Base-by-base conservation (phyloP, 2,888 invertebrate genomes). In the Blastobasis lacticolella region DNA sequence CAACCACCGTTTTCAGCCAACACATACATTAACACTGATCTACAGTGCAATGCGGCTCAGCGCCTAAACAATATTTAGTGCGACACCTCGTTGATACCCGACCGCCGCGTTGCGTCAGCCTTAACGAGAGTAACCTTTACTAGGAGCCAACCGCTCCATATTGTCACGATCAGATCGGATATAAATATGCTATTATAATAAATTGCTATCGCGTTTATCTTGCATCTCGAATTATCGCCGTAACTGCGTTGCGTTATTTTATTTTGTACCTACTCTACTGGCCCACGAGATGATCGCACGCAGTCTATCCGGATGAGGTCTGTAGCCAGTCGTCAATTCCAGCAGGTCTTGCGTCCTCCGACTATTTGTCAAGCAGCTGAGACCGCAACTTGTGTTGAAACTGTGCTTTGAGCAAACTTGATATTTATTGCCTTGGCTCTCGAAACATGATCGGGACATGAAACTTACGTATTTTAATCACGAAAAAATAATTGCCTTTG, bases 81-180 rank as follows among this genome's bases (percentile, higher is more conserved):
- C 68, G 70, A 72, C 74, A 72, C 69, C 10, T 42, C 10, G n/a
- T n/a, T 42, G 9, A 42, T 42, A 9, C 66, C 64, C 63, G 45
- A 60, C 60, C 57, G 58, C 37, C 23, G 37, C 52, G 63, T 87
- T 84, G 79, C 86, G 80, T 78, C 79, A 86, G 66, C 55, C 61
- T 67, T 85, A 86, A 87, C 82, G 77, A 85, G 86, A 73, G 77
- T 85, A 85, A 87, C 87, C 87, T 88, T 88, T 87, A 77, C 63
- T 69, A 68, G 75, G 71, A 78, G 77, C 75, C 71, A 73, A 71
- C 68, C 78, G 81, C 75, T 81, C 79, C 69, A 81, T 76, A 86
- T 83, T 85, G 85, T 85, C 82, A 84, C 81, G 85, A 79, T 68
- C 67, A 64, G 73, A 84, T 81, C 81, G 72, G 67, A 67, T 71